Evolutionary conservation across 2,888 invertebrate genomes (phyloP), one percentile per base, ranked within the genome.

Genomic region (Acronicta psi): DNA sequence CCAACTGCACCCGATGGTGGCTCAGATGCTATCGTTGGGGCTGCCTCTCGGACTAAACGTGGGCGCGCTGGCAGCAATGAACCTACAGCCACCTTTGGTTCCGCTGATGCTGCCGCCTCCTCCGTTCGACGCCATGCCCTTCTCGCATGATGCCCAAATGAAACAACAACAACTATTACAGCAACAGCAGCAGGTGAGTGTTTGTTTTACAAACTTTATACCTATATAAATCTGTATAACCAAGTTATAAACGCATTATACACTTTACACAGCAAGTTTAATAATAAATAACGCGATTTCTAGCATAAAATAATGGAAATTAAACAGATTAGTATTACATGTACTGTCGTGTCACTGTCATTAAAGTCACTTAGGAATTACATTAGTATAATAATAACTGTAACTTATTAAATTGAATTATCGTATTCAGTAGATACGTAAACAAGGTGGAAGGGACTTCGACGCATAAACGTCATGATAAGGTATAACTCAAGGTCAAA

Each of bases 1-100:
- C 77, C 97, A 98, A 84, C 96, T 98, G 83, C 98, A 98, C 83
- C 98, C 98, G 44, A 96, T 99, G 95, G 97, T 99, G 95, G 97
- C 97, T 72, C 96, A 96, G 82, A 97, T 98, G 97, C 95, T 97
- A 88, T 97, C 97, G 79, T 96, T 97, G 94, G 97, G 97, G 2
- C 90, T 97, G 69, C 97, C 97, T 2, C 90, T 97, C 63, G 97
- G 97, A 14, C 92, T 98, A 66, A 97, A 97, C 85, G 95, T 97
- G 82, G 96, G 96, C 41, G 97, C 97, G 8, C 91, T 98, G 63
- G 98, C 98, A 17, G 98, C 98, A 36, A 99, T 99, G 98, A 99
- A 98, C 90, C 95, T 99, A 52, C 98, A 98, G 84, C 98, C 99
- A 20, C 98, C 99, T 0, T 90, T 98, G 75, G 97, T 98, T 81